phyloP scores from a whole-genome alignment of 2,113 vertebrate species.

The Bufo bufo region DNA sequence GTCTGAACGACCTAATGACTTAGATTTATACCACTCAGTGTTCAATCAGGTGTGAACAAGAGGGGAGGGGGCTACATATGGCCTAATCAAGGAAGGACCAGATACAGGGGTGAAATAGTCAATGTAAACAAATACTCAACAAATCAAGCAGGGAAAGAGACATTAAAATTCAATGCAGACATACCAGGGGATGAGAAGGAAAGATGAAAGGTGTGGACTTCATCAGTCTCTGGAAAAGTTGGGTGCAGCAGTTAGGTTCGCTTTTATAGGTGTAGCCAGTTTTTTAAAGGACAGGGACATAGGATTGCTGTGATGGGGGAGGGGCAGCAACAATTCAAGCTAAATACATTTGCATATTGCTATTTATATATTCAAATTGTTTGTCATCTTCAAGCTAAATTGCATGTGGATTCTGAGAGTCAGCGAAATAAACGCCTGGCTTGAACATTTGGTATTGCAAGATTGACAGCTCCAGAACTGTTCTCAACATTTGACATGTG shows the following conservation, averaged over 20 bases:
- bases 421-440: not conserved
- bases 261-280: not conserved
- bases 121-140: too few species aligned
- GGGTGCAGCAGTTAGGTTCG: not conserved
- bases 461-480: not conserved
- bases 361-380: conserved; percentile 30
- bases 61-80: too few species aligned
- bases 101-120: too few species aligned
- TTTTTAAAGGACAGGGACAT: not conserved
- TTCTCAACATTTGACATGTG: not conserved
- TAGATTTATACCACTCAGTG: too few species aligned
- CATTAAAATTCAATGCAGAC: too few species aligned
- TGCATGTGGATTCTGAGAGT: not conserved
- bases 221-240: too few species aligned
- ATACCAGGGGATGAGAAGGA: too few species aligned
- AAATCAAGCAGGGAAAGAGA: too few species aligned
- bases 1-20: too few species aligned
- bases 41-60: too few species aligned
- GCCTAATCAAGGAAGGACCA: too few species aligned
- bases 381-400: not conserved
- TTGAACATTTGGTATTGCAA: not conserved
- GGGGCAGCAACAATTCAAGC: not conserved
- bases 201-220: too few species aligned
- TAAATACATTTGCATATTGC: conserved; percentile 33
- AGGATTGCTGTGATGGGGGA: not conserved